Base-by-base conservation (phyloP, 2,113 vertebrate species). In the Bubalus kerabau region DNA sequence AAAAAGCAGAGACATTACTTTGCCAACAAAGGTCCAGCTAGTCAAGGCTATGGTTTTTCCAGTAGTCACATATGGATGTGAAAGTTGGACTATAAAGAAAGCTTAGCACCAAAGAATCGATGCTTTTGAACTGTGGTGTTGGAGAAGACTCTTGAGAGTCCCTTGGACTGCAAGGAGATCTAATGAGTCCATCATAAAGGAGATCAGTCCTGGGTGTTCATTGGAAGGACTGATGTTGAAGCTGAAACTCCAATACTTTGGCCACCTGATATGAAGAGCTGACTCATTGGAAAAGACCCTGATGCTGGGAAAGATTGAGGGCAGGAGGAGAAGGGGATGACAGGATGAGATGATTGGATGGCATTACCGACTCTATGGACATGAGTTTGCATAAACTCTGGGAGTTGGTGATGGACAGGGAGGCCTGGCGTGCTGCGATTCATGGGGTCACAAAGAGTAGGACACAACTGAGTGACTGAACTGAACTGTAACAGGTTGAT, bases 361-460 rank as follows among this genome's bases (percentile, higher is more conserved):
- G 17, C 17, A 36, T 36, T 17, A 67, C 32, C 0, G 17, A 36
- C 32, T 67, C 64, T 5, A 67, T 36, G 64, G 32, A 67, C n/a
- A 67, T n/a, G 64, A 36, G 17, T 67, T 67, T 67, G 64, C 2
- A 8, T 67, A 11, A 21, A 21, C 64, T 21, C 64, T 21, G 17
- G n/a, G 64, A 71, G n/a, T 71, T 71, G 64, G 9, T 71, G n/a
- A 36, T 71, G 9, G 17, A 36, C 64, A 36, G n/a, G 17, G 17
- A 71, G 9, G 64, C 64, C 64, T 67, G 64, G n/a, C 4, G 0
- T 71, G 19, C 64, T 21, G n/a, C 21, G 2, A 17, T 71, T 11
- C n/a, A 71, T 36, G n/a, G n/a, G n/a, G n/a, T 71, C 64, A n/a
- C n/a, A 11, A 71, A 71, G n/a, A 71, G 4, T 71, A 0, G 0